Base-by-base conservation (phyloP, 2,113 vertebrate genomes). In the Nesogale talazaci region DNA sequence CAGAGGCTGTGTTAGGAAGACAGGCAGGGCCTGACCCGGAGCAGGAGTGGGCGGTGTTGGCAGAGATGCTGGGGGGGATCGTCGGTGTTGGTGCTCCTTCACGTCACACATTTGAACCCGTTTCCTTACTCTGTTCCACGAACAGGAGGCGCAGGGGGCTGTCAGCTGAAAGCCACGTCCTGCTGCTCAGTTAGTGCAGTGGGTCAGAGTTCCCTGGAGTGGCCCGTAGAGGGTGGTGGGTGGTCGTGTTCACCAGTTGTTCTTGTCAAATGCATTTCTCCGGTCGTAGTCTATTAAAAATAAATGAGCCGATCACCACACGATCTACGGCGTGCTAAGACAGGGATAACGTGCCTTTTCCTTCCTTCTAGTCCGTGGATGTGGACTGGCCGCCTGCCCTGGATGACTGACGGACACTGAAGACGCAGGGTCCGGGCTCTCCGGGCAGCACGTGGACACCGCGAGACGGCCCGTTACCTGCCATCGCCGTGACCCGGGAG, bases 331-430 rank as follows among this genome's bases (percentile, higher is more conserved):
- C n/a, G 88, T 74, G 59, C 20, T 79, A 29, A 76, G 92, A 90
- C 15, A 79, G 1, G 22, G 81, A 34, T 80, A 46, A 83, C 29
- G 19, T 96, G 46, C 78, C 83, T 90, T 70, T 61, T 79, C 63
- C 92, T 85, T 52, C 34, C 36, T 86, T 92, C 34, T 95, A 99
- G 99, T 99, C 99, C 63, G 99, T 99, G 42, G 99, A 99, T 11
- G 98, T 99, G 94, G 99, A 99, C 97, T 99, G 99, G 99, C 99
- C 99, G 40, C 99, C 99, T 40, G 86, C 97, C 75, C 95, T 99
- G 89, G 98, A 98, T 31, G 98, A 99, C 92, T 99, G 97, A 79
- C 90, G 46, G 67, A 87, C 94, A 91, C 80, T 88, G 83, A 79
- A 97, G 2, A 9, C 88, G 15, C 56, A 96, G 74, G 89, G 40